phyloP scores from a whole-genome alignment of 2,113 vertebrate genomes.

The Hipposideros armiger region DNA sequence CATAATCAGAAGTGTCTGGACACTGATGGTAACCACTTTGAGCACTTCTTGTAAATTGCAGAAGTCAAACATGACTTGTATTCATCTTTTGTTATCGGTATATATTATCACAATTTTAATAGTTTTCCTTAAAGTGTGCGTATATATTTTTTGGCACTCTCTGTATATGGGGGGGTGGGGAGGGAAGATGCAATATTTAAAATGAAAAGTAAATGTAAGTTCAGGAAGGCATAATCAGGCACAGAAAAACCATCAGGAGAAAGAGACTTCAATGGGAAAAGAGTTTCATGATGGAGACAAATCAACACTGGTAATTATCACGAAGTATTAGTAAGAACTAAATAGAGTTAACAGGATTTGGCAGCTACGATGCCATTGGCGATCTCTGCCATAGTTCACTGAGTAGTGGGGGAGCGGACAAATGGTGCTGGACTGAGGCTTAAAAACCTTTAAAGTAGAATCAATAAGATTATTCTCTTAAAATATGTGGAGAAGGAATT shows the following conservation, averaged over 20 bases:
- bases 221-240: neutral
- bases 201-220: neutral
- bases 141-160: too few species aligned
- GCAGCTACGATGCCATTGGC: neutral
- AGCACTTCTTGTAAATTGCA: too few species aligned
- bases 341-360: neutral
- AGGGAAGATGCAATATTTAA: neutral
- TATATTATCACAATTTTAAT: too few species aligned
- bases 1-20: too few species aligned
- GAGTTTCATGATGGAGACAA: neutral
- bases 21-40: too few species aligned
- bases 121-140: too few species aligned
- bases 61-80: too few species aligned
- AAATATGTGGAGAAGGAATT: neutral
- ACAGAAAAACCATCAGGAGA: neutral
- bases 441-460: neutral
- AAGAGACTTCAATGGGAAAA: neutral
- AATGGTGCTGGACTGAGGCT: neutral
- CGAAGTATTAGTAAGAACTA: neutral
- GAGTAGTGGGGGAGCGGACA: neutral
- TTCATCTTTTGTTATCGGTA: too few species aligned
- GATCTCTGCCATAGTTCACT: neutral
- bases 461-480: constrained; percentile 14
- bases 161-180: neutral
- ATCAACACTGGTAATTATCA: neutral